Percentiles rank a stretch among this genome's conserved stretches.
Evolutionary conservation across 2,888 invertebrate genomes (phyloP).

Genomic region (Drosophila demipolita): DNA sequence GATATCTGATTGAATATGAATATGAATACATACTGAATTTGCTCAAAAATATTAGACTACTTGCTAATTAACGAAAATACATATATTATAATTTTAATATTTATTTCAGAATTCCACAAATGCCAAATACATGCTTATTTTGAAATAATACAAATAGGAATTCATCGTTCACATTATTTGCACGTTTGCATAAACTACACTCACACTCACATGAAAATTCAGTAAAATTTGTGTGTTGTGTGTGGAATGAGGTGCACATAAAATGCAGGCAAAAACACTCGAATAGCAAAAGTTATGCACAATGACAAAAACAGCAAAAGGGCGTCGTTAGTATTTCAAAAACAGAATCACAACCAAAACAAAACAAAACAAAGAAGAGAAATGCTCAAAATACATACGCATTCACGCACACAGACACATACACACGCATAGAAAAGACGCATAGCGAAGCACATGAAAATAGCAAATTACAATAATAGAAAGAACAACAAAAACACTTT

Average conservation of each 20-base stretch:
- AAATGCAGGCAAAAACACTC: slow-evolving; percentile 77
- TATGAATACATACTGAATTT: neutral
- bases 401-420: neutral
- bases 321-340: slow-evolving; percentile 82
- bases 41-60: neutral
- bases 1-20: neutral
- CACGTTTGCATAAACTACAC: slow-evolving; percentile 2
- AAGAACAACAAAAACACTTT: slow-evolving; percentile 37
- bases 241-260: slow-evolving; percentile 47
- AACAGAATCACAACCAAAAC: slow-evolving; percentile 56
- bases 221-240: neutral
- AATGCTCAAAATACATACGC: slow-evolving; percentile 22
- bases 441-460: slow-evolving; percentile 28
- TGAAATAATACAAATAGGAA: neutral
- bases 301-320: slow-evolving; percentile 71
- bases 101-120: neutral
- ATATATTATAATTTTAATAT: neutral
- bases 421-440: slow-evolving; percentile 1
- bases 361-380: slow-evolving; percentile 32
- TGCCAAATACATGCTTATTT: neutral
- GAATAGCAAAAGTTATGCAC: slow-evolving; percentile 72
- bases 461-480: slow-evolving; percentile 43
- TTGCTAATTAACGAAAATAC: neutral
- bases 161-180: slow-evolving; percentile 26
- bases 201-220: neutral